phyloP scores from a whole-genome alignment of 2,888 invertebrate genomes.

The Dichetophora obliterata region DNA sequence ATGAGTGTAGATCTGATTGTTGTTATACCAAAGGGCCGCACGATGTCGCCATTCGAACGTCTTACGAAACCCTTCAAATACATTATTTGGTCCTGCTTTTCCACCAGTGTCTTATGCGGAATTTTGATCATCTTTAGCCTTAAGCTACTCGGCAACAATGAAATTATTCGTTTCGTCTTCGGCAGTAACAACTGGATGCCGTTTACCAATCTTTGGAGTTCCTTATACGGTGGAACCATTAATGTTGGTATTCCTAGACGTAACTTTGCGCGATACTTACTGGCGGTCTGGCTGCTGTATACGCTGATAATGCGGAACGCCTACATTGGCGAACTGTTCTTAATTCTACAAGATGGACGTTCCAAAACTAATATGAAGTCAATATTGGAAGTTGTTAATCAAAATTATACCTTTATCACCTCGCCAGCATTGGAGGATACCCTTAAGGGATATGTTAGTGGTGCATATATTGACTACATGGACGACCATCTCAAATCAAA shows the following conservation, averaged over 20 bases:
- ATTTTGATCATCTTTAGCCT: conserved; percentile 52
- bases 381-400: conserved; percentile 54
- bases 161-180: conserved; percentile 53
- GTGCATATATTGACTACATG: conserved; percentile 22
- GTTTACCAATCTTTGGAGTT: conserved; percentile 55
- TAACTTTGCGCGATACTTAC: conserved; percentile 63
- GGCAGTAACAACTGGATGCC: conserved; percentile 57
- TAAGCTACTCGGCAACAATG: conserved; percentile 47
- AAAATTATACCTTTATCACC: conserved; percentile 53
- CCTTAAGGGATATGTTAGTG: conserved; percentile 35
- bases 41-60: conserved; percentile 57
- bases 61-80: conserved; percentile 59
- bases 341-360: conserved; percentile 61
- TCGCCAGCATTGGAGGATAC: conserved; percentile 48
- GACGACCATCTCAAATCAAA: conserved; percentile 31
- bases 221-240: conserved; percentile 56
- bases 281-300: conserved; percentile 59
- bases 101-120: conserved; percentile 51
- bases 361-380: conserved; percentile 48
- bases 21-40: conserved; percentile 56
- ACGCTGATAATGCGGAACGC: conserved; percentile 60
- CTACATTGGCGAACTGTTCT: conserved; percentile 60
- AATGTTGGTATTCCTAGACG: conserved; percentile 53
- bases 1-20: conserved; percentile 56
- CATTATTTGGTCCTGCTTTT: conserved; percentile 59